phyloP scores from a whole-genome alignment of 2,113 vertebrate species.

The Leiothrix lutea region DNA sequence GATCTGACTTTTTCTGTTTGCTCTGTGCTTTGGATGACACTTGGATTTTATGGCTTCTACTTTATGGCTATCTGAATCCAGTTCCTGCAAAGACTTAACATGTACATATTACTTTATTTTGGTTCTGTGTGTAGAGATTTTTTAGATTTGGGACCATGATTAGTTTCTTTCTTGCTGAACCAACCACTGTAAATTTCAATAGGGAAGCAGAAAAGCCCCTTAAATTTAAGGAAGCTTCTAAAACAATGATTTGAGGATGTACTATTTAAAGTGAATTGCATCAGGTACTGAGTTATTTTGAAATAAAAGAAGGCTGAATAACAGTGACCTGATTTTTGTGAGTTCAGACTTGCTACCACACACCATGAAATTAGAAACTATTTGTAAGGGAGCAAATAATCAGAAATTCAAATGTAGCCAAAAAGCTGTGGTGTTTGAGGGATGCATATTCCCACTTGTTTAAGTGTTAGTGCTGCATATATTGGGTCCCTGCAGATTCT shows the following conservation, averaged over 20 bases:
- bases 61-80: background rate
- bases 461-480: background rate
- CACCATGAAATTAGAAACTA: background rate
- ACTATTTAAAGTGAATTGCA: conserved; percentile 4
- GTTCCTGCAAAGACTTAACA: background rate
- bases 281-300: background rate
- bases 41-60: background rate
- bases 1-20: background rate
- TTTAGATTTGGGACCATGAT: background rate
- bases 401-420: background rate
- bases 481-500: background rate
- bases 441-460: background rate
- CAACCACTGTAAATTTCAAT: background rate
- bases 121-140: background rate
- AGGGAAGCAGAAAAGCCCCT: conserved; percentile 43
- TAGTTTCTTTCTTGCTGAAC: conserved; percentile 14
- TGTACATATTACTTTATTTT: background rate
- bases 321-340: background rate
- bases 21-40: background rate
- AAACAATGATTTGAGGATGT: conserved; percentile 25
- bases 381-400: background rate
- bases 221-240: conserved; percentile 45
- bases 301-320: conserved; percentile 1
- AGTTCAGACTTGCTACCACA: background rate
- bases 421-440: background rate